Evolutionary conservation across 2,113 vertebrate genomes (phyloP).

Genomic region (Muntiacus muntjak): DNA sequence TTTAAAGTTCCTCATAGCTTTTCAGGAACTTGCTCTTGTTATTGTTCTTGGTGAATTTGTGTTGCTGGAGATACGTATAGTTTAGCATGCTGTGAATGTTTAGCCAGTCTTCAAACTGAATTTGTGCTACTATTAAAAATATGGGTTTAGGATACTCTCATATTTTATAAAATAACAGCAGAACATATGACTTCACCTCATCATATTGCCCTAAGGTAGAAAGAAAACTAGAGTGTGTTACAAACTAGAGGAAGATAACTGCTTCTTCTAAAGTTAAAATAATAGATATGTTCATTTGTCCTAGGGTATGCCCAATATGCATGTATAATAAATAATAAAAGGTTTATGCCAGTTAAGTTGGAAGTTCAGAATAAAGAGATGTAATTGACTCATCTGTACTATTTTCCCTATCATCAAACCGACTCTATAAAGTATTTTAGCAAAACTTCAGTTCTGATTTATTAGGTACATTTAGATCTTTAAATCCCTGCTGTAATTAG

Average conservation of each 20-base stretch:
- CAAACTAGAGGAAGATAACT: not conserved
- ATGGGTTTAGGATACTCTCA: not conserved
- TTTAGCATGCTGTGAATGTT: slow-evolving; percentile 3
- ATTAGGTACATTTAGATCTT: not conserved
- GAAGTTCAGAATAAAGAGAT: slow-evolving; percentile 12
- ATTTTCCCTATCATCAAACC: not conserved
- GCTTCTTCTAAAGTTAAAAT: not conserved
- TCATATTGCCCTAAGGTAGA: not conserved
- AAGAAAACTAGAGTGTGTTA: not conserved
- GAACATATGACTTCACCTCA: not conserved
- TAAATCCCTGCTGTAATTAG: not conserved
- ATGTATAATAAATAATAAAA: not conserved
- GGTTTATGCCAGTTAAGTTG: not conserved
- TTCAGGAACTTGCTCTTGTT: not conserved
- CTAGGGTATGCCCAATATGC: not conserved
- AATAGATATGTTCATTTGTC: not conserved
- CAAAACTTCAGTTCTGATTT: not conserved
- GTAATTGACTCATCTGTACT: not conserved
- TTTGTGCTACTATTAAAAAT: slow-evolving; percentile 34
- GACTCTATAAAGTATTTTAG: slow-evolving; percentile 1
- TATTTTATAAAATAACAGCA: slow-evolving; percentile 36
- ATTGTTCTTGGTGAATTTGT: slow-evolving; percentile 28
- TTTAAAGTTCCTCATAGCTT: not conserved
- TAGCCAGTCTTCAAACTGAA: slow-evolving; percentile 19
- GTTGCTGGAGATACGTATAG: not conserved